Conservation (phyloP, 2,113 vertebrate genomes). For the Tachysurus fulvidraco region DNA sequence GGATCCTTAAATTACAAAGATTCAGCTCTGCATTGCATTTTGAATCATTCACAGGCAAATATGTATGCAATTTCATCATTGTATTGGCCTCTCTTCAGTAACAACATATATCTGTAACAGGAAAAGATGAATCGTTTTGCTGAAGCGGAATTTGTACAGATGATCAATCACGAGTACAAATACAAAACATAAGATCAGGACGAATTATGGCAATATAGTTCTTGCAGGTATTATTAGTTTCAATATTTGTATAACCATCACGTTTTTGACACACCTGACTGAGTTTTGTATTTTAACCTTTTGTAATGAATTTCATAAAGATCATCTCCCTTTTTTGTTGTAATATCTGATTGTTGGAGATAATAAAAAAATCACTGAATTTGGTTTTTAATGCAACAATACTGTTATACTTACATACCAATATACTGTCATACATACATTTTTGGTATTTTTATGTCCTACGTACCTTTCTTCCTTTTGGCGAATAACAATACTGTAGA, state of each 20-base stretch:
- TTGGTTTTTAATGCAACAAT: not conserved
- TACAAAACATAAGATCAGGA: not conserved
- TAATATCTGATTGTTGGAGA: not conserved
- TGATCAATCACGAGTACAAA: not conserved
- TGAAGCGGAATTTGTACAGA: not conserved
- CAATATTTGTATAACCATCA: not conserved
- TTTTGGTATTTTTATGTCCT: not conserved
- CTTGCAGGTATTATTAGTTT: not conserved
- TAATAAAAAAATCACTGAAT: no score
- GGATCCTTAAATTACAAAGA: not conserved
- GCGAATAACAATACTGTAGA: not conserved
- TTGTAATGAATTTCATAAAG: not conserved
- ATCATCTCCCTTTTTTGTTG: accelerated
- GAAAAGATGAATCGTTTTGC: not conserved
- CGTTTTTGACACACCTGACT: not conserved
- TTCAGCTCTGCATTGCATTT: not conserved
- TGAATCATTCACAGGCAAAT: no score
- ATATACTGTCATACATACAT: not conserved
- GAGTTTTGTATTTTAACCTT: not conserved
- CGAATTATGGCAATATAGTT: not conserved
- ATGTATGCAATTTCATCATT: no score
- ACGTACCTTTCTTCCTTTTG: not conserved
- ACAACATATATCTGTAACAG: not conserved
- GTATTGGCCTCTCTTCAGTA: not conserved
- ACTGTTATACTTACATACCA: not conserved